These are phyloP conservation scores for Natator depressus DNA, from an alignment of 2,113 vertebrate species.

Conservation along the genomic window DNA sequence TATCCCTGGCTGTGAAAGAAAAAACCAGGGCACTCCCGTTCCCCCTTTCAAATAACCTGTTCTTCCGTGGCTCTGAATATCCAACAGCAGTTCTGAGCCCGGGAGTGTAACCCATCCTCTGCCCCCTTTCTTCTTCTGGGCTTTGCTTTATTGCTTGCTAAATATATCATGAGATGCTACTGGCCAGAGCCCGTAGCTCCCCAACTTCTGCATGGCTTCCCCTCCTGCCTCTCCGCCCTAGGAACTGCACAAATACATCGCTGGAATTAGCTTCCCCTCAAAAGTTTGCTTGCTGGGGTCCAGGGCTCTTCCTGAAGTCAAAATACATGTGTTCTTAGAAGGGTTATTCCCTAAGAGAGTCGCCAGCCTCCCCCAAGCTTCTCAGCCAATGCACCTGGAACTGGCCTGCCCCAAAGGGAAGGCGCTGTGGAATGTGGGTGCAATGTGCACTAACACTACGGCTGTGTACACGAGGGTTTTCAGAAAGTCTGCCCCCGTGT, in stretches of 20 bases:
- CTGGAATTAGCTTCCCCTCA: neutral
- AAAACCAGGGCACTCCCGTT: neutral
- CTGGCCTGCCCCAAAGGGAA: neutral
- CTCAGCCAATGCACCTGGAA: neutral
- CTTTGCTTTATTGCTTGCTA: neutral
- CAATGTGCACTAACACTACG: neutral
- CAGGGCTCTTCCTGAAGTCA: neutral
- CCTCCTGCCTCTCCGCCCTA: accelerated
- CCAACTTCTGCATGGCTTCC: accelerated
- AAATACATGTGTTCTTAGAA: neutral
- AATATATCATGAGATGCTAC: neutral
- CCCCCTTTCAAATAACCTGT: neutral
- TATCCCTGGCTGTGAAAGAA: neutral
- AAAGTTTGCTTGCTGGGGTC: neutral
- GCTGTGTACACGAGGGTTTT: neutral
- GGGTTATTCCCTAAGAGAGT: neutral
- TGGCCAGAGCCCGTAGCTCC: accelerated
- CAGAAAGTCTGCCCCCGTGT: too few species aligned
- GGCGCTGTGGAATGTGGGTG: neutral
- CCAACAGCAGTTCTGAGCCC: accelerated
- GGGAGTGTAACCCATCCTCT: accelerated
- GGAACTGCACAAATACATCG: neutral
- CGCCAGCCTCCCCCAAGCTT: neutral
- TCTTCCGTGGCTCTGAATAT: neutral
- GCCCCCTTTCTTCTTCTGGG: neutral